phyloP scores from a whole-genome alignment of 2,888 invertebrate species.

The Chrysotoxum bicinctum region DNA sequence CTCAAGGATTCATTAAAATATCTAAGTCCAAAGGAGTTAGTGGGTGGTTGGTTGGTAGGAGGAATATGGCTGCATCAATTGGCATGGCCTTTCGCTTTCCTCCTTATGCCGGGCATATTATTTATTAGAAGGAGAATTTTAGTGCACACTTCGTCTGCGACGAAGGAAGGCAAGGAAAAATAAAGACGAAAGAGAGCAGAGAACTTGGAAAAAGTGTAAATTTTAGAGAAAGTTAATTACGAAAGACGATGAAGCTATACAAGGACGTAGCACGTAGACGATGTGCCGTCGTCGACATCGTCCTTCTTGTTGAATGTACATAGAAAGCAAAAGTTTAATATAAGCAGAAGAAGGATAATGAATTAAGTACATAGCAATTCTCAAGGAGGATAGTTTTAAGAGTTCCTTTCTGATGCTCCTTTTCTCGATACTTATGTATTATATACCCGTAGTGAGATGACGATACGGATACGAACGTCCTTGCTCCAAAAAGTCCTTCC shows the following conservation, averaged over 20 bases:
- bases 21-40: constrained; percentile 26
- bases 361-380: constrained; percentile 52
- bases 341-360: constrained; percentile 43
- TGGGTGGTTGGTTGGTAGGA: not conserved
- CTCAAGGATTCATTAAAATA: constrained; percentile 68
- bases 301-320: constrained; percentile 1
- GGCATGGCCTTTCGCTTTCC: constrained; percentile 53
- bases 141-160: not conserved
- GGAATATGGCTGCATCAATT: constrained; percentile 34
- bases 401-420: not conserved
- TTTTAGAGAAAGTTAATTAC: constrained; percentile 66
- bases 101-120: constrained; percentile 17
- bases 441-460: not conserved
- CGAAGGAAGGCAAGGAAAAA: not conserved
- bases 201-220: constrained; percentile 42
- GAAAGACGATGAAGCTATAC: constrained; percentile 22
- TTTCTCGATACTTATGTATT: not conserved
- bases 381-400: constrained; percentile 45
- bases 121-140: constrained; percentile 28
- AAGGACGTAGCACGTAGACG: constrained; percentile 10
- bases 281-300: not conserved
- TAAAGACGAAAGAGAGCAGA: constrained; percentile 2
- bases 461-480: constrained; percentile 23
- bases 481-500: constrained; percentile 39
- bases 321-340: constrained; percentile 53